Base-by-base conservation (phyloP, 2,797 vertebrate genomes). In the Crypturellus tataupa region DNA sequence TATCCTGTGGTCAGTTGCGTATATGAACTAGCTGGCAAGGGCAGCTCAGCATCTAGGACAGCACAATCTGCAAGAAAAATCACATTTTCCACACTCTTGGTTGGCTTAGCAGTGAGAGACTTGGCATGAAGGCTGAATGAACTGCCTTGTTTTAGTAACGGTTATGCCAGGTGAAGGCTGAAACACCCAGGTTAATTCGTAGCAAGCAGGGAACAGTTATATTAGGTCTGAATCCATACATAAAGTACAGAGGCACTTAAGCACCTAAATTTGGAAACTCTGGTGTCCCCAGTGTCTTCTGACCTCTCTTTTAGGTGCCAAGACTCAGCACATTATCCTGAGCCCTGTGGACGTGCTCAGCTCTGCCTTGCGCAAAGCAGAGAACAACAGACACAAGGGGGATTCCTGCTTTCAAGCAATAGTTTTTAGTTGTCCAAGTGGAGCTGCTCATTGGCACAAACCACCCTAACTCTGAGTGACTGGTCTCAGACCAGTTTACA, bases 311-410 rank as follows among this genome's bases (percentile, higher is more conserved):
- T 85, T 24, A 65, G 62, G 33, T 39, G 24, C 37, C 44, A 55
- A 53, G 21, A 60, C 40, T 65, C 62, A 58, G 5, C 15, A 24
- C 4, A 35, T 58, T 40, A 56, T 56, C 2, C 23, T 1, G 2
- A 88, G 23, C 8, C 18, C 44, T 60, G 51, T 70, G 60, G 14
- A 47, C 1, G 1, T 2, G 2, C 2, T 31, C 60, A 24, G 12
- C 35, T 56, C 40, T 29, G 37, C 4, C 29, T 49, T 64, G 51
- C 16, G 51, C 21, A 0, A 0, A 10, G 25, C 5, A 46, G 31
- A 46, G 31, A 82, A 1, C 13, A 71, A 68, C 33, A 29, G 44
- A 39, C 12, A 5, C 24, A 59, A n/a, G 44, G 76, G 17, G 25
- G 44, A 49, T 46, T 79, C 19, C 73, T 65, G 40, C 27, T 69